Base-by-base conservation (phyloP, 1,140 invertebrate genomes). In the Teleogryllus occipitalis region DNA sequence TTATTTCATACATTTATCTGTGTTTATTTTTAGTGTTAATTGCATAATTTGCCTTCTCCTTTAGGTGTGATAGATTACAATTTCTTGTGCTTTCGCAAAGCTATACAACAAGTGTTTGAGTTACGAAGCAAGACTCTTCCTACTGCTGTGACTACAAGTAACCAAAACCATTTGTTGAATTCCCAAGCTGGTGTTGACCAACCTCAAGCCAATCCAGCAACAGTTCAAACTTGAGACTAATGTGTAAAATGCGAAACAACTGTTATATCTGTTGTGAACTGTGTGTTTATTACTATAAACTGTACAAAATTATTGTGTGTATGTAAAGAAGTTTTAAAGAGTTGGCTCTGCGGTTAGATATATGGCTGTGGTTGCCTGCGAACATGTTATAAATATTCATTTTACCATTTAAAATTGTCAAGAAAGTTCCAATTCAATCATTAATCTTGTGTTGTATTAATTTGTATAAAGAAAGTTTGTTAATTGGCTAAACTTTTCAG, bases 31-130 rank as follows among this genome's bases (percentile, higher is more conserved):
- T n/a, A 22, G 74, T n/a, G 7, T 18, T 22, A 75, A 75, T 22
- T 21, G 10, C 10, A 75, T 75, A 15, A 72, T 75, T 10, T 39
- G 2, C 2, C 48, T 8, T 72, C 39, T 82, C 85, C 86, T 82
- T 84, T 85, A 95, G 95, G 97, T 85, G 92, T 98, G 14, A 98
- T 98, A 82, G 96, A 99, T 85, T 99, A 98, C 85, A 99, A 99
- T 85, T 98, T 98, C 84, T 87, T 97, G 75, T 97, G 96, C 86
- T 98, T 98, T 85, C 92, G 96, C 48, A 92, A 97, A 87, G 96
- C 94, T 7, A 96, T 97, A 80, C 94, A 95, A 82, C 93, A 96
- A 88, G 95, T 97, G 7, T 97, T 97, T 87, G 94, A 96, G 85
- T 86, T 96, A 47, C 88, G 94, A 74, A 92, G 91, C 81, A 89